Evolutionary conservation across 1,140 invertebrate species (phyloP).

Genomic region (Heterodera schachtii): DNA sequence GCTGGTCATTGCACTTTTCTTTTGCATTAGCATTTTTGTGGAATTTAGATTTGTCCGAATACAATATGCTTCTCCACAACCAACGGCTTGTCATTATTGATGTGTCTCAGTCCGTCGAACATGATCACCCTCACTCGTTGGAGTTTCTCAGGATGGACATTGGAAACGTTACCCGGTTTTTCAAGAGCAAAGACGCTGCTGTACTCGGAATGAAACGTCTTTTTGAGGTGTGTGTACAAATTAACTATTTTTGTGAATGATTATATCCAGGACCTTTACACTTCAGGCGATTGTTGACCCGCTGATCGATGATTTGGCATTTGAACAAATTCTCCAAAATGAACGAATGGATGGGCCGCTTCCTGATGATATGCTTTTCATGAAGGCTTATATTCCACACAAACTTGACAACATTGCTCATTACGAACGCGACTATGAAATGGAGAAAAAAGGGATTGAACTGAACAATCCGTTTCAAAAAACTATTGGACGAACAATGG

Average conservation of each 20-base stretch:
- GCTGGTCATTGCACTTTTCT: constrained; percentile 72
- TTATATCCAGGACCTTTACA: neutral
- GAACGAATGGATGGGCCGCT: constrained; percentile 75
- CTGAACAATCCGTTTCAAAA: constrained; percentile 69
- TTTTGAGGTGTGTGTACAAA: constrained; percentile 87
- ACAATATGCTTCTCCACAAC: constrained; percentile 84
- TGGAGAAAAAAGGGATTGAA: constrained; percentile 76
- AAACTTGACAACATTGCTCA: constrained; percentile 86
- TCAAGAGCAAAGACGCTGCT: constrained; percentile 82
- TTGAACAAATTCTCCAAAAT: constrained; percentile 68
- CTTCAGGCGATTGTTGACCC: constrained; percentile 77
- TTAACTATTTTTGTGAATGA: constrained; percentile 72
- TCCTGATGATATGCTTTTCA: constrained; percentile 82
- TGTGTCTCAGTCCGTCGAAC: constrained; percentile 96
- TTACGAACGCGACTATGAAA: constrained; percentile 83
- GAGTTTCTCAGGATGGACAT: constrained; percentile 93
- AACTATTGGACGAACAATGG: constrained; percentile 56
- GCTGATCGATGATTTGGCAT: constrained; percentile 73
- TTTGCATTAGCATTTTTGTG: neutral
- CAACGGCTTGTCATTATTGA: constrained; percentile 87
- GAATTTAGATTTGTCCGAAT: constrained; percentile 80
- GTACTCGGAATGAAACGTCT: constrained; percentile 86
- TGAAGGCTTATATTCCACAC: constrained; percentile 89
- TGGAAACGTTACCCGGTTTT: constrained; percentile 88
- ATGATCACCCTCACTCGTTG: constrained; percentile 91